Evolutionary conservation across 2,797 vertebrate genomes (phyloP), one percentile per base, ranked within the genome.

Genomic region (Neosalanx taihuensis): DNA sequence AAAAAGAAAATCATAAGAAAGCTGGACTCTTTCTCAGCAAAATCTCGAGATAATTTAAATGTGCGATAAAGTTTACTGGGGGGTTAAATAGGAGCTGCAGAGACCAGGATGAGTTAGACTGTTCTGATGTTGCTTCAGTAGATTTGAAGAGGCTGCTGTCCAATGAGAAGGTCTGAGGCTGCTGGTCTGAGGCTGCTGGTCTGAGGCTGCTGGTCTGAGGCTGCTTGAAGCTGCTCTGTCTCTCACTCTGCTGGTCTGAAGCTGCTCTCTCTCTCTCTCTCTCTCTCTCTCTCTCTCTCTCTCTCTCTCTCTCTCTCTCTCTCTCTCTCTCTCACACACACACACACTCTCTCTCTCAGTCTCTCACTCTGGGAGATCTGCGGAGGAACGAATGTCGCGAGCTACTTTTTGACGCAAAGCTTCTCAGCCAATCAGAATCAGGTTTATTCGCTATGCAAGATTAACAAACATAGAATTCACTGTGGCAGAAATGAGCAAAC

Each of bases 401-500:
- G 96, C 94, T 95, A 96, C 95, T 95, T 94, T 96, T 96, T 96
- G 95, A 97, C 95, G 94, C 95, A 94, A 95, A 95, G 94, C 92
- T 95, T 94, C 90, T 94, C 94, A 97, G 93, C 96, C 97, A 98
- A 98, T 98, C 23, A 26, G 23, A 26, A 26, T 26, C 23, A 1
- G 23, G 23, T 26, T 26, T 26, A 26, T 26, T 26, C 23, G 23
- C 23, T 26, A 26, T 26, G 23, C 23, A 26, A 26, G 23, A 26
- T 26, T 26, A 26, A 26, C 23, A 26, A 26, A 26, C 23, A 26
- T 26, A 26, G 23, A 26, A 26, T 26, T 26, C 23, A 26, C 23
- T 26, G 23, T 26, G 23, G 23, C 23, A 26, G 1, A 26, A 26
- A 26, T 26, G 23, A 26, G 23, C 1, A 26, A 26, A 26, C 23